Evolutionary conservation across 1,140 invertebrate genomes (phyloP), one percentile per base, ranked within the genome.

Genomic region (Atta colombica): DNA sequence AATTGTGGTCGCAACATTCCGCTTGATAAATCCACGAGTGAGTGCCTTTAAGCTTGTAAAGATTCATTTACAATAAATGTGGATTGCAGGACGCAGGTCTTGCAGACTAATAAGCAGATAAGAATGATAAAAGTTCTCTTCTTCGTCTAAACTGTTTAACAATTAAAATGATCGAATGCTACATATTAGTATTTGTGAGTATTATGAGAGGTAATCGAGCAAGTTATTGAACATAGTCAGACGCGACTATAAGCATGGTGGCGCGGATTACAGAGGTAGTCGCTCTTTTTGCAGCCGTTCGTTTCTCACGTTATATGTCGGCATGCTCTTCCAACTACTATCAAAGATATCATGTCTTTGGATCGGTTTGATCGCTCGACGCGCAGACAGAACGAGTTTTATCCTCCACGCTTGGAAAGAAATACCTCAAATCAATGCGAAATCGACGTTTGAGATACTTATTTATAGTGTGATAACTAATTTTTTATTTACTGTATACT

Each of bases 251-350:
- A 0, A 81, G 35, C 21, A 4, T 31, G 35, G 31, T 58, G 28
- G 51, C 31, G 51, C 31, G 61, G 45, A 80, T 80, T 68, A 68
- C 39, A 35, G 39, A 14, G 31, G 35, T 39, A 77, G 49, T 69
- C 49, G 65, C 31, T 21, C 49, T 55, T 68, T 35, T 80, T 81
- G 66, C 78, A 81, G 66, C 65, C 66, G 78, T 51, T 71, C 66
- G 21, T 81, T 81, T 81, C 78, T 81, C 78, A 81, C 78, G 78
- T 81, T 60, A 31, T 81, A 71, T 45, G 78, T 81, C 78, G 68
- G 78, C 78, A 28, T 58, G 51, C 21, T 81, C 77, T 58, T 58
- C 51, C 78, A 81, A 45, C 78, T 60, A 81, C 53, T 14, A 71
- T 81, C 51, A 58, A 81, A 81, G 78, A 81, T 81, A 71, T 58